Evolutionary conservation across 2,113 vertebrate species (phyloP), one percentile per base, ranked within the genome.

Genomic region (Plotosus lineatus): DNA sequence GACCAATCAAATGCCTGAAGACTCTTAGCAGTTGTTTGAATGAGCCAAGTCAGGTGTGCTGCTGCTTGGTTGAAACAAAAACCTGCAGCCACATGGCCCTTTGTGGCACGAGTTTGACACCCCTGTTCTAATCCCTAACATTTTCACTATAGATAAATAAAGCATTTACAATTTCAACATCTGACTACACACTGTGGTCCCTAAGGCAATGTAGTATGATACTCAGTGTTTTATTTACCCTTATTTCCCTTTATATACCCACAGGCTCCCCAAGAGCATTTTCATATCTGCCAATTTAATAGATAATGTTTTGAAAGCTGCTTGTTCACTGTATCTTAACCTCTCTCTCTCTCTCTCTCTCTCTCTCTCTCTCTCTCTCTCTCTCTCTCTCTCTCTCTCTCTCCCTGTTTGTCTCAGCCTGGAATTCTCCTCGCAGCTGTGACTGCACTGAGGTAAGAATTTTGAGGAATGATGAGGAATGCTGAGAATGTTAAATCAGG

Each of bases 381-480:
- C 14, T 51, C 1, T 58, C 66, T 58, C n/a, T 21, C 17, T 40
- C n/a, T 21, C 51, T 38, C 66, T 42, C 21, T 42, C 21, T 28
- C 50, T 56, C 26, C 40, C 14, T 42, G 17, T 69, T 44, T 21
- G 2, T 26, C 71, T 53, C 51, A 56, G 21, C 21, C 4, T 8
- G 11, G 58, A 17, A 14, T 14, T 51, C 51, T n/a, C 15, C 26
- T 53, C 26, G 28, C 36, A 23, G 78, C n/a, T n/a, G 11, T 48
- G 60, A 58, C 71, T 53, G 8, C 40, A 8, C 23, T 63, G 76
- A 76, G 76, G 71, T 76, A 63, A 15, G 53, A 76, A 46, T 79
- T 85, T 66, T 56, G 38, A 17, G 48, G 63, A 82, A 77, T 65
- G 61, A 38, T 80, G 44, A 53, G 84, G 84, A 85, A 85, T 85